Conservation (phyloP, 37 sponge, comb jelly and placozoan species). For the Cladorhizidae sp. region DNA sequence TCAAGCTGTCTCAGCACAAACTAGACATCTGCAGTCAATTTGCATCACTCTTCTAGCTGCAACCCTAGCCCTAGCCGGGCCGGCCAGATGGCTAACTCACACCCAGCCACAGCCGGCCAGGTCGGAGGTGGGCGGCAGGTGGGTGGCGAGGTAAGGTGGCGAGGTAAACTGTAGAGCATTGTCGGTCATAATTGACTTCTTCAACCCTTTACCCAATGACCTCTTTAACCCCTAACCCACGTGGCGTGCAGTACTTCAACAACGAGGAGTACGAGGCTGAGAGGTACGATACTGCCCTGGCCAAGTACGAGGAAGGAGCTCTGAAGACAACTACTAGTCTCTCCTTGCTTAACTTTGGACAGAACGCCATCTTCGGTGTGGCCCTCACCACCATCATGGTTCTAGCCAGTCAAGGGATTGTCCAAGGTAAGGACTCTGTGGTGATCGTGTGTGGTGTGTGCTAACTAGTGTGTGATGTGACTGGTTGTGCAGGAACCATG, state of each 20-base stretch:
- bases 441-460: neutral
- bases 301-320: conserved; percentile 76
- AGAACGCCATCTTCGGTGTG: conserved; percentile 75
- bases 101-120: too few species aligned
- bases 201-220: too few species aligned
- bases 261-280: conserved; percentile 88
- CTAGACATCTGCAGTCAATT: too few species aligned
- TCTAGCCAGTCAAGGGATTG: conserved; percentile 85
- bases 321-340: conserved; percentile 91
- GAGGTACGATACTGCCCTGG: conserved; percentile 72
- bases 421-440: conserved; percentile 45
- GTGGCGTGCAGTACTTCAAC: conserved; percentile 88
- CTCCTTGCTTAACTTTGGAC: conserved; percentile 88
- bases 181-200: too few species aligned
- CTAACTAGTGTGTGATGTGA: neutral
- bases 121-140: too few species aligned
- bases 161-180: too few species aligned
- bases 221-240: too few species aligned
- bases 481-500: conserved; percentile 68
- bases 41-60: too few species aligned
- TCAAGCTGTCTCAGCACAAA: too few species aligned
- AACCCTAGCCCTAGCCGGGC: too few species aligned
- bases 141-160: too few species aligned
- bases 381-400: conserved; percentile 93
- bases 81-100: too few species aligned